Evolutionary conservation across 2,113 vertebrate species (phyloP).

Genomic region (Mobula birostris): DNA sequence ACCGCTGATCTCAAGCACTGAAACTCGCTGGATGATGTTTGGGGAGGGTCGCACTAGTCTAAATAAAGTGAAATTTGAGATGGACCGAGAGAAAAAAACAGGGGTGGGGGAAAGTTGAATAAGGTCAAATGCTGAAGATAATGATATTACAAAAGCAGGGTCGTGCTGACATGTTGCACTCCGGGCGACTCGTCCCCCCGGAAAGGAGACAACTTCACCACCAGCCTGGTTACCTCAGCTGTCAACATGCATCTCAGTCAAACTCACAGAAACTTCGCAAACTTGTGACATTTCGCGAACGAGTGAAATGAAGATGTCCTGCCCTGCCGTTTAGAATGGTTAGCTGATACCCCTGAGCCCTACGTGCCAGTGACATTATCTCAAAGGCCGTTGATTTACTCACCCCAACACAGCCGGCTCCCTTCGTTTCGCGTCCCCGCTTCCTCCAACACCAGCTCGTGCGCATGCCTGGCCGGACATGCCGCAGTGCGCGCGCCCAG

Average conservation of each 20-base stretch:
- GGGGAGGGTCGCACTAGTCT: not conserved
- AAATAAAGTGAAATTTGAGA: not conserved
- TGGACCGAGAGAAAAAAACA: not conserved
- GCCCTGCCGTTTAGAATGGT: not conserved
- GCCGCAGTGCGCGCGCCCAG: not conserved
- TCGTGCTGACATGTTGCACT: not conserved
- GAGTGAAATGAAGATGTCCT: not conserved
- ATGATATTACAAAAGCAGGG: not conserved
- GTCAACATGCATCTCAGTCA: not conserved
- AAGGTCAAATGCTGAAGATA: not conserved
- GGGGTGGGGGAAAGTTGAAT: not conserved
- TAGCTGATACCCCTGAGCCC: not conserved
- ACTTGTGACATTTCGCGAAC: not conserved
- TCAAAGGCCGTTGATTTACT: not conserved
- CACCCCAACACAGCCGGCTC: not conserved
- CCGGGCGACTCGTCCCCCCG: too few species aligned
- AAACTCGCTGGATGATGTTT: not conserved
- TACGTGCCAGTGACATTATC: not conserved
- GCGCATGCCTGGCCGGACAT: slow-evolving; percentile 25
- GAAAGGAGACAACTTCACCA: not conserved
- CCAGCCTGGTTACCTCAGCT: not conserved
- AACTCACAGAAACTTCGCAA: not conserved
- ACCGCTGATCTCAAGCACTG: not conserved
- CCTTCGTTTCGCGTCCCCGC: not conserved
- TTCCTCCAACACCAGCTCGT: not conserved